These are phyloP conservation scores for Galerucella nymphaeae DNA, from an alignment of 2,888 invertebrate genomes.

Conservation along the genomic window DNA sequence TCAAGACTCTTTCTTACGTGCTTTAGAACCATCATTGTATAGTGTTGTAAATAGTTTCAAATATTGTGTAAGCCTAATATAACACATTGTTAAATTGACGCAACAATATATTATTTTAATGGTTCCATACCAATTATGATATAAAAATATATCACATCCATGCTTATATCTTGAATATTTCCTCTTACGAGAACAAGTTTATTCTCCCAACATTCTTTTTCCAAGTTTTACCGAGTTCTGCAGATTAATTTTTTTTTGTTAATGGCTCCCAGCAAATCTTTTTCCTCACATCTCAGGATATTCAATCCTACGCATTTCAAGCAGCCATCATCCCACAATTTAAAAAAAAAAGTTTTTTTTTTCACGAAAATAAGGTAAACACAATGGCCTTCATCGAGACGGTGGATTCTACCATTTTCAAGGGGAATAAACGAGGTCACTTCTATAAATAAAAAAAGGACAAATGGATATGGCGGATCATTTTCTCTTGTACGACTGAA, in stretches of 20 bases:
- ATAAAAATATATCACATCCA: too few species aligned
- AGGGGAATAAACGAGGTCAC: conserved; percentile 13
- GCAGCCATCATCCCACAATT: conserved; percentile 15
- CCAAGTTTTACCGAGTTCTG: background rate
- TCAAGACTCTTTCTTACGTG: too few species aligned
- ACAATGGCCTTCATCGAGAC: conserved; percentile 10
- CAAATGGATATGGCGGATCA: conserved; percentile 5
- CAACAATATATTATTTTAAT: too few species aligned
- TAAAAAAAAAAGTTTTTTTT: background rate
- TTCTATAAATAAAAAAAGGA: conserved; percentile 10
- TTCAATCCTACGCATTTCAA: conserved; percentile 15
- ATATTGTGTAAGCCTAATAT: too few species aligned
- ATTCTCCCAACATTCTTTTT: background rate
- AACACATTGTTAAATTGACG: too few species aligned
- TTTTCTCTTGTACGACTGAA: conserved; percentile 7
- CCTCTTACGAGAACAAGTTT: background rate
- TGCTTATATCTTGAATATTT: background rate
- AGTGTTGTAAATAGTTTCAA: too few species aligned
- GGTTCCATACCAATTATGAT: too few species aligned
- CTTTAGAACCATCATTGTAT: too few species aligned
- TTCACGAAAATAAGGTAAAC: conserved; percentile 13
- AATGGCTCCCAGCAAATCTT: conserved; percentile 12
- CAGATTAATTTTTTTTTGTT: conserved; percentile 8
- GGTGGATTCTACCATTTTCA: background rate
- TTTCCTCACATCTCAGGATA: conserved; percentile 7